Evolutionary conservation across 2,113 vertebrate species (phyloP).

Genomic region (Prinia subflava): DNA sequence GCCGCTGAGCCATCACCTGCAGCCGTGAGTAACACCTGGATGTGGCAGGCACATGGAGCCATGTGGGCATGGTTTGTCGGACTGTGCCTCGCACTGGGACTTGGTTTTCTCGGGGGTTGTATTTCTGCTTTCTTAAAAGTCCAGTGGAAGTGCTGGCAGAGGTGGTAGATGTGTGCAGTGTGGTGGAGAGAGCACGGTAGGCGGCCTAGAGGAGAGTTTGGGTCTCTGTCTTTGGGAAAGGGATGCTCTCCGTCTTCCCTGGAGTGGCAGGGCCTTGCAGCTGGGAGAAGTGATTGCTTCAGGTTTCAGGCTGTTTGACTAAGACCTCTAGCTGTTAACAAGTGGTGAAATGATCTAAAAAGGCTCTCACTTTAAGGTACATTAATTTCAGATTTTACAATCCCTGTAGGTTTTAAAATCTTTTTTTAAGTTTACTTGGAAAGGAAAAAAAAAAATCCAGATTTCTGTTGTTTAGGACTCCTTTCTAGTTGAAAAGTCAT

Average conservation of each 20-base stretch:
- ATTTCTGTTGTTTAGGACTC: background rate
- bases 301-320: background rate
- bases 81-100: fast-evolving
- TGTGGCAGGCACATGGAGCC: background rate
- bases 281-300: background rate
- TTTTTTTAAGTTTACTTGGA: background rate
- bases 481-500: background rate
- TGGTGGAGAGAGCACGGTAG: background rate
- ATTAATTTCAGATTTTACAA: fast-evolving
- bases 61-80: background rate
- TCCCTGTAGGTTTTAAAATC: background rate
- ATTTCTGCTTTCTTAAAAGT: background rate
- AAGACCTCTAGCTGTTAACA: background rate
- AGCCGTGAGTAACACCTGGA: background rate
- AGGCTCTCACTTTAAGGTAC: fast-evolving
- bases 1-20: background rate
- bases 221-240: background rate
- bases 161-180: background rate
- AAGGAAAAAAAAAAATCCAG: background rate
- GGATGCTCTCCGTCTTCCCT: background rate
- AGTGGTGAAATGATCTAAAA: background rate
- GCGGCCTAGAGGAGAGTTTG: background rate
- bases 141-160: fast-evolving
- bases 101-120: background rate
- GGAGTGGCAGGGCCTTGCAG: background rate